phyloP scores from a whole-genome alignment of 23 tunicate genomes.

The Phallusia fumigata region DNA sequence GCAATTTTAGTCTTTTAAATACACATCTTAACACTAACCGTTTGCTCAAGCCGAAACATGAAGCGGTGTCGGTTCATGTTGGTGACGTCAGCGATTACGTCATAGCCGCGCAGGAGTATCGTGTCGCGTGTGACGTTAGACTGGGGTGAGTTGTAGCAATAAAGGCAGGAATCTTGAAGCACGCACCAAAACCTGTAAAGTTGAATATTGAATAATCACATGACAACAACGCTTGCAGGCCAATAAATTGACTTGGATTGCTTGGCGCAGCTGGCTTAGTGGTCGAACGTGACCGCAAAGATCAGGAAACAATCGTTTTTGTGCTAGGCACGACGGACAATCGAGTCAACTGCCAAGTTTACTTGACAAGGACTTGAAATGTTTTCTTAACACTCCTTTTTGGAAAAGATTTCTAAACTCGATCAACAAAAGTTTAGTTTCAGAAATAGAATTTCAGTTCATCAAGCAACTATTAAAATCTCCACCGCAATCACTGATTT shows the following conservation, averaged over 20 bases:
- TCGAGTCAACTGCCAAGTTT: too few relatives aligned
- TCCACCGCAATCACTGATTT: too few relatives aligned
- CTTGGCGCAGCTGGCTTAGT: neutral
- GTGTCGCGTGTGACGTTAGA: conserved; percentile 71
- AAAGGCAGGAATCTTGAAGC: conserved; percentile 69
- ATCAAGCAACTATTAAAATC: too few relatives aligned
- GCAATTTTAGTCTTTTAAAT: neutral
- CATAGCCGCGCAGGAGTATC: conserved; percentile 73
- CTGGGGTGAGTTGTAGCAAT: conserved; percentile 79
- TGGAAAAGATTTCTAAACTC: too few relatives aligned
- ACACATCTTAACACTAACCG: conserved; percentile 24
- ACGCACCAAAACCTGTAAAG: conserved; percentile 82
- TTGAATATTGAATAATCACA: neutral
- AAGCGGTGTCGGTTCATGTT: conserved; percentile 65
- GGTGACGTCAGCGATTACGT: conserved; percentile 88
- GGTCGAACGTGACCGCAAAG: too few relatives aligned
- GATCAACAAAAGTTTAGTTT: too few relatives aligned
- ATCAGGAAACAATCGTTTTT: too few relatives aligned
- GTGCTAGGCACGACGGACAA: too few relatives aligned
- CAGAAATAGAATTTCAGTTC: too few relatives aligned
- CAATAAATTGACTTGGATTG: too few relatives aligned
- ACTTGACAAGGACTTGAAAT: too few relatives aligned
- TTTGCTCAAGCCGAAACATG: conserved; percentile 73
- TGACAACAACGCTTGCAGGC: neutral
- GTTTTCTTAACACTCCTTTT: too few relatives aligned